Evolutionary conservation across 30 jellyfish, hydroid and myxozoan species (phyloP), one percentile per base, ranked within the genome.

Genomic region (Catostylus mosaicus): DNA sequence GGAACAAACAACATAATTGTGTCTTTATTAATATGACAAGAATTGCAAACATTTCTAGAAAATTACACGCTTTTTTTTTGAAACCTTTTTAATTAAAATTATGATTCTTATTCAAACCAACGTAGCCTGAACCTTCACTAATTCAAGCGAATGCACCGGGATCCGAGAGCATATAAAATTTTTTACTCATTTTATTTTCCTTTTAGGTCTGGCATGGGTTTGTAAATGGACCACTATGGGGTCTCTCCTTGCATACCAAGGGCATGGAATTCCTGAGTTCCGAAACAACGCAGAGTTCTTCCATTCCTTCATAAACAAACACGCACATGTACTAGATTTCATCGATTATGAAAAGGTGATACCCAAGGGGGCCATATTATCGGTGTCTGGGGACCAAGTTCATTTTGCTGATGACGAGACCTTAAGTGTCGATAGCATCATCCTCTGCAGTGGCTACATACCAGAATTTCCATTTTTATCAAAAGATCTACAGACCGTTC

Each of bases 251-350:
- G 98, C 96, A 4, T 92, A 92, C 54, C 96, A 92, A 60, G 98
- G 98, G 43, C 98, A 92, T 62, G 98, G 98, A 24, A 92, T 92
- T 23, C 96, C 98, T 7, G 98, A 92, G 65, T 92, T 86, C 65
- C 88, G 92, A 23, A 85, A 82, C 75, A 70, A 82, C 14, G 92
- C 91, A 29, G 47, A 79, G 2, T 92, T 64, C 81, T 77, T 92
- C 61, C 96, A 86, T 36, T 59, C 94, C 27, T 92, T 92, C 88
- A 85, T 92, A 46, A 92, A 92, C 80, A 92, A 92, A 57, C 98
- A 92, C 57, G 98, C 95, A 6, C 96, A 92, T 71, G 98, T 83
- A 19, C 54, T 92, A 73, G 96, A 92, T 74, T 81, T 66, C 24
- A 60, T 92, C 26, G 98, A 92, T 52, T 86, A 92, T 50, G 69